Evolutionary conservation across 2,113 vertebrate species (phyloP).

Genomic region (Corapipo altera): DNA sequence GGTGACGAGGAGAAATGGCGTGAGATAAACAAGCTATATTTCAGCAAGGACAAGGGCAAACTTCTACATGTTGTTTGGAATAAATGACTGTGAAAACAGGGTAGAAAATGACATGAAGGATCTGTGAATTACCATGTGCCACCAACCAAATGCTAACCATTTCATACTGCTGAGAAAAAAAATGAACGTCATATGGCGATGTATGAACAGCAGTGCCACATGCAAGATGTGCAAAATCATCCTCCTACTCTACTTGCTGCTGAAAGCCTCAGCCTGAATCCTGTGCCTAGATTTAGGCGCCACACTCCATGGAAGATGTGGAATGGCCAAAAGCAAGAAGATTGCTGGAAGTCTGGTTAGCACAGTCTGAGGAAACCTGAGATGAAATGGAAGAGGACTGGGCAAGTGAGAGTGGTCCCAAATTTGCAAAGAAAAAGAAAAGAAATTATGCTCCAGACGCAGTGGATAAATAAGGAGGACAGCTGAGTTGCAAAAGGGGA

Average conservation of each 20-base stretch:
- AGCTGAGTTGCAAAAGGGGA: neutral
- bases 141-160: slow-evolving; percentile 30
- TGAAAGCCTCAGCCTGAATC: slow-evolving; percentile 31
- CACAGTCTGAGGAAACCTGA: neutral
- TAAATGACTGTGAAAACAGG: neutral
- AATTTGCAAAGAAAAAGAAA: neutral
- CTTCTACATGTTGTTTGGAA: neutral
- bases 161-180: slow-evolving; percentile 36
- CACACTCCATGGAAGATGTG: neutral
- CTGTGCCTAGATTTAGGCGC: neutral
- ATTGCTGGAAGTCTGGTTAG: neutral
- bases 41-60: neutral
- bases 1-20: neutral
- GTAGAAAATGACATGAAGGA: neutral
- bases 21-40: neutral
- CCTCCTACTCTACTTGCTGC: slow-evolving; percentile 34
- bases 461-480: neutral
- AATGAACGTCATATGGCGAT: slow-evolving; percentile 29
- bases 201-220: slow-evolving; percentile 42
- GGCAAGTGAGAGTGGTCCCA: neutral
- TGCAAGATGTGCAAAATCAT: slow-evolving; percentile 57
- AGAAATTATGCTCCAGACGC: neutral
- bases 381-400: neutral
- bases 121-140: neutral
- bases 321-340: neutral